Percentiles rank a stretch among this genome's conserved stretches.
Evolutionary conservation across 2,888 invertebrate genomes (phyloP).

Genomic region (Cremastinae sp.): DNA sequence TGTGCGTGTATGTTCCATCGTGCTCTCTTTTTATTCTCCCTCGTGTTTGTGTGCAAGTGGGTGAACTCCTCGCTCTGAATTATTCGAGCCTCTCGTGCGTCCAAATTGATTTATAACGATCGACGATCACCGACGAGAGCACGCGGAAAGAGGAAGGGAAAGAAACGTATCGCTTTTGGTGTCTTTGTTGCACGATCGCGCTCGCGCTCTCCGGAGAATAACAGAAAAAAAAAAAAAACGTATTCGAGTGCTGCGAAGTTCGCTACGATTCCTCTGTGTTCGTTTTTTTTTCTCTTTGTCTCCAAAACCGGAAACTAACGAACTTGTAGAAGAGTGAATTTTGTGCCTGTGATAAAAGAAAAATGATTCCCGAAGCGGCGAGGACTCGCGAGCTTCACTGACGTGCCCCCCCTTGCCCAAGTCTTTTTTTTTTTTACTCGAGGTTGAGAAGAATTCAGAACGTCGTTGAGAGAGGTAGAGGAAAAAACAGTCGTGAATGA

Average conservation of each 20-base stretch:
- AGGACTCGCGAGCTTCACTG: no score
- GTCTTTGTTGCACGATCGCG: neutral
- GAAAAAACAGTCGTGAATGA: neutral
- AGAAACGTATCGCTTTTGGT: neutral
- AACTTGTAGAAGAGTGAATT: no score
- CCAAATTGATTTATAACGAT: no score
- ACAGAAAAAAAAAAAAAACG: neutral
- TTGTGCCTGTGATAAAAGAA: neutral
- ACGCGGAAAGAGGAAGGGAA: neutral
- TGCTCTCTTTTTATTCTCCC: conserved; percentile 5
- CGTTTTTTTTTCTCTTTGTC: no score
- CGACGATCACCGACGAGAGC: neutral
- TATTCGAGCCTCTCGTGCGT: no score
- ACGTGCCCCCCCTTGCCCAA: no score
- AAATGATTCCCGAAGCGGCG: neutral
- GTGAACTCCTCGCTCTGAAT: no score
- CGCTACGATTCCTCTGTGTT: neutral
- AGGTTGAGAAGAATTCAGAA: no score
- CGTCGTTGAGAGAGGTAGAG: neutral
- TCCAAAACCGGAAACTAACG: no score
- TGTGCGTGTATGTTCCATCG: neutral
- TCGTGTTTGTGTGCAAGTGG: neutral
- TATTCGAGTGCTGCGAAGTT: neutral
- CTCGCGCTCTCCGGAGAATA: no score
- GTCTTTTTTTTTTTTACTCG: no score